phyloP scores from a whole-genome alignment of 2,797 vertebrate genomes.

The Cryptoblepharus egeriae region DNA sequence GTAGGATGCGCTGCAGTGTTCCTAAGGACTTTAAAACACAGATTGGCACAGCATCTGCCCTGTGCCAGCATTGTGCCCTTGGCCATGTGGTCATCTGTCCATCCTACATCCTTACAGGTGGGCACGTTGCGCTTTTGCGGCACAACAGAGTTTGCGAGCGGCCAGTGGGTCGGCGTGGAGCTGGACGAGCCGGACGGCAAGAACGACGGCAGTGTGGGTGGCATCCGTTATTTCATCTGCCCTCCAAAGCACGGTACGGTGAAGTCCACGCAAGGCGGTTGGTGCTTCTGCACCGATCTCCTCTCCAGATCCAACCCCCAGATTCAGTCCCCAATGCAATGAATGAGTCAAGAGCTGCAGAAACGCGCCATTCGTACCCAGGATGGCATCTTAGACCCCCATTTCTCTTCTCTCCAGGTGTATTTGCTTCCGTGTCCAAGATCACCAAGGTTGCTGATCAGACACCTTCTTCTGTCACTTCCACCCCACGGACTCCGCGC shows the following conservation, averaged over 20 bases:
- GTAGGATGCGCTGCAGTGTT: background rate
- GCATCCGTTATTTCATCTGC: slow-evolving; percentile 93
- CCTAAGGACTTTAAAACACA: no score
- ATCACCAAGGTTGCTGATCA: slow-evolving; percentile 85
- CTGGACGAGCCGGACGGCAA: slow-evolving; percentile 92
- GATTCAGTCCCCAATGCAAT: no score
- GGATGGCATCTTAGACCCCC: accelerated
- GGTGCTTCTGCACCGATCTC: no score
- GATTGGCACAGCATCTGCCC: no score
- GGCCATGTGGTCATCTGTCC: no score
- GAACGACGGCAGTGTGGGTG: slow-evolving; percentile 93
- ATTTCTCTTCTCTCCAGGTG: slow-evolving; percentile 73
- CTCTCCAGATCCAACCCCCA: no score
- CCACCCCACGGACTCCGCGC: slow-evolving; percentile 88
- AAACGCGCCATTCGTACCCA: no score
- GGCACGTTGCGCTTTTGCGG: slow-evolving; percentile 92
- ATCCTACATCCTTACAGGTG: slow-evolving; percentile 66
- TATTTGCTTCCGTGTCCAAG: slow-evolving; percentile 92
- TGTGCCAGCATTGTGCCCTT: background rate
- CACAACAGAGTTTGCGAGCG: slow-evolving; percentile 93
- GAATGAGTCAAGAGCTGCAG: background rate
- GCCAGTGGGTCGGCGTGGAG: slow-evolving; percentile 95
- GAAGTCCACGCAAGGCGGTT: background rate
- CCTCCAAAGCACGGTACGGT: slow-evolving; percentile 89
- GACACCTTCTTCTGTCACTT: slow-evolving; percentile 85